Evolutionary conservation across 2,113 vertebrate species (phyloP).

Genomic region (Aegypius monachus): DNA sequence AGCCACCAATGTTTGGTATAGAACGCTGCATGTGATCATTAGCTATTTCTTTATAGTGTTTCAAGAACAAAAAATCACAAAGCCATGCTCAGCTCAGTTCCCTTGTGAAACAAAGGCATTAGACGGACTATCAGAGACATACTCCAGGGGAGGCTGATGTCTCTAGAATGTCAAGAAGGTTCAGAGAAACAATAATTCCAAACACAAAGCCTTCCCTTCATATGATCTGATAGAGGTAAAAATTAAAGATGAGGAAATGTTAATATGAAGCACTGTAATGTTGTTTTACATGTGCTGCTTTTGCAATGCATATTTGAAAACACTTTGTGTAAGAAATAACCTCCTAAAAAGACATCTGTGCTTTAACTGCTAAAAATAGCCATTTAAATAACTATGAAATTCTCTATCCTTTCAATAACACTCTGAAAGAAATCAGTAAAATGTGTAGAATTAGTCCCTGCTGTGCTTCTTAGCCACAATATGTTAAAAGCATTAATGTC

Average conservation of each 20-base stretch:
- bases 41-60: constrained; percentile 48
- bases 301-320: constrained; percentile 42
- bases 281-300: constrained; percentile 36
- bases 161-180: constrained; percentile 66
- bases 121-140: constrained; percentile 21
- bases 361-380: neutral
- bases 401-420: neutral
- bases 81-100: constrained; percentile 34
- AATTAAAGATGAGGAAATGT: constrained; percentile 21
- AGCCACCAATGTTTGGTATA: neutral
- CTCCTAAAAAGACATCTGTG: constrained; percentile 26
- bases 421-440: neutral
- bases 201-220: constrained; percentile 38
- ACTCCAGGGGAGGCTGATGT: constrained; percentile 48
- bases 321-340: neutral
- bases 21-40: constrained; percentile 23
- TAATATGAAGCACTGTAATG: neutral
- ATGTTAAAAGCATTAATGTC: neutral
- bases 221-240: constrained; percentile 38
- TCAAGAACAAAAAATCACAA: constrained; percentile 56
- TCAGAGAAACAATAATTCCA: constrained; percentile 40
- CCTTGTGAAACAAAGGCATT: constrained; percentile 59
- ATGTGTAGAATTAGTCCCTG: neutral
- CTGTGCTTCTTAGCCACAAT: neutral
- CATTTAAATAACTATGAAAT: neutral